Conservation (phyloP, 2,888 invertebrate genomes). For the Microctonus hyperodae region DNA sequence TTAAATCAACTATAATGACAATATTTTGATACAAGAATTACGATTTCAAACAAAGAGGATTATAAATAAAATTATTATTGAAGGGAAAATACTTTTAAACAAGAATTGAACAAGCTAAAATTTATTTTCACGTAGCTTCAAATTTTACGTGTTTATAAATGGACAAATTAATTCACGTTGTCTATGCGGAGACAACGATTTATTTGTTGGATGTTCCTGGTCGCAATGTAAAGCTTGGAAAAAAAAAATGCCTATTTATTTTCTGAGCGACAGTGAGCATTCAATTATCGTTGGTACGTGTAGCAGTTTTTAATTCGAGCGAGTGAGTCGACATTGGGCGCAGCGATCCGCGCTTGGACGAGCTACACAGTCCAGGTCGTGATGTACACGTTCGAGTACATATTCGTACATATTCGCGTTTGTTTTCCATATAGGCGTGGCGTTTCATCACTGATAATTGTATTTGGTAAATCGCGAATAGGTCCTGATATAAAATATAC, state of each 20-base stretch:
- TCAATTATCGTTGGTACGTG: slow-evolving; percentile 33
- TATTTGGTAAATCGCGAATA: slow-evolving; percentile 44
- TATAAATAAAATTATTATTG: background rate
- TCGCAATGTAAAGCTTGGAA: slow-evolving; percentile 4
- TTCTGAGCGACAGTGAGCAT: slow-evolving; percentile 30
- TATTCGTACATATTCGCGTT: slow-evolving; percentile 10
- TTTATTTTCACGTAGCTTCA: background rate
- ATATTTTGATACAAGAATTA: background rate
- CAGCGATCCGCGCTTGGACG: slow-evolving; percentile 28
- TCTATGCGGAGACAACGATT: background rate
- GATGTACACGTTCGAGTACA: slow-evolving; percentile 22
- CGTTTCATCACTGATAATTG: slow-evolving; percentile 41
- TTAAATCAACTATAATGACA: background rate
- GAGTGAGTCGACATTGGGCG: slow-evolving; percentile 7
- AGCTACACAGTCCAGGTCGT: slow-evolving; percentile 19
- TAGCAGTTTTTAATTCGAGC: slow-evolving; percentile 16
- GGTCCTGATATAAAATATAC: slow-evolving; percentile 42
- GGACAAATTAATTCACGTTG: slow-evolving; percentile 1
- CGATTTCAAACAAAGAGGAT: background rate
- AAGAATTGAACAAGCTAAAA: background rate
- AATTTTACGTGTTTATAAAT: background rate
- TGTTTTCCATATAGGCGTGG: slow-evolving; percentile 31
- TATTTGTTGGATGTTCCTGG: slow-evolving; percentile 6
- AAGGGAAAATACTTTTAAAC: background rate
- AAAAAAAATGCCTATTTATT: slow-evolving; percentile 23